phyloP scores from a whole-genome alignment of 2,888 invertebrate genomes.

The Apocheima hispidaria region DNA sequence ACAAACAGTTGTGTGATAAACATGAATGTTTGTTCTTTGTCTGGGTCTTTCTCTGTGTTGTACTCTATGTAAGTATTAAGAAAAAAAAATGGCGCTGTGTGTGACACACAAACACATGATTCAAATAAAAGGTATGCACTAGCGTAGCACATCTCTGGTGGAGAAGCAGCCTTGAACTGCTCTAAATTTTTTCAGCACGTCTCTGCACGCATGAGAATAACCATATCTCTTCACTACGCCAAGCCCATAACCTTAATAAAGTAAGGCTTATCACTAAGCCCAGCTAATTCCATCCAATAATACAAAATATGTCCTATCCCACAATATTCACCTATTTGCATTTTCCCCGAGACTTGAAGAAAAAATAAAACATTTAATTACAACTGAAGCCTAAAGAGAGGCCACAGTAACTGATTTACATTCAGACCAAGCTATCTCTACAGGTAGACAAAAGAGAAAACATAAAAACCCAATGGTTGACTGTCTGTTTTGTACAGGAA shows the following conservation, averaged over 20 bases:
- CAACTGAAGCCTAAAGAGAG: slow-evolving; percentile 14
- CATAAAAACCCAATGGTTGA: not conserved
- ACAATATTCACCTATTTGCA: slow-evolving; percentile 11
- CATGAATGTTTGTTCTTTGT: too few relatives aligned
- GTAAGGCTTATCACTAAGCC: not conserved
- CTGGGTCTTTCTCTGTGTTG: too few relatives aligned
- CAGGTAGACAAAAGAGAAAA: not conserved
- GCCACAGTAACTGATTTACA: slow-evolving; percentile 39
- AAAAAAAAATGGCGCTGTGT: too few relatives aligned
- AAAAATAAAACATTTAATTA: slow-evolving; percentile 30
- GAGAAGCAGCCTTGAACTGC: too few relatives aligned
- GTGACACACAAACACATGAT: too few relatives aligned
- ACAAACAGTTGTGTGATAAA: too few relatives aligned
- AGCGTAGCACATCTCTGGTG: too few relatives aligned
- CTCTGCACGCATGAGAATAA: too few relatives aligned
- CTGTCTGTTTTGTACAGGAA: not conserved
- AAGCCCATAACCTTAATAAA: not conserved
- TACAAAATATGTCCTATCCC: slow-evolving; percentile 5
- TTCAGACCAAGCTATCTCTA: not conserved
- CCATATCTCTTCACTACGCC: not conserved
- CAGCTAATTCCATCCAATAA: not conserved
- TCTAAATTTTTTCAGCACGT: too few relatives aligned
- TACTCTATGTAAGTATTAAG: too few relatives aligned
- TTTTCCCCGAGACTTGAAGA: not conserved
- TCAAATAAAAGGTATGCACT: too few relatives aligned